Base-by-base conservation (phyloP, 2,888 invertebrate genomes). In the Drosophila seclusa region DNA sequence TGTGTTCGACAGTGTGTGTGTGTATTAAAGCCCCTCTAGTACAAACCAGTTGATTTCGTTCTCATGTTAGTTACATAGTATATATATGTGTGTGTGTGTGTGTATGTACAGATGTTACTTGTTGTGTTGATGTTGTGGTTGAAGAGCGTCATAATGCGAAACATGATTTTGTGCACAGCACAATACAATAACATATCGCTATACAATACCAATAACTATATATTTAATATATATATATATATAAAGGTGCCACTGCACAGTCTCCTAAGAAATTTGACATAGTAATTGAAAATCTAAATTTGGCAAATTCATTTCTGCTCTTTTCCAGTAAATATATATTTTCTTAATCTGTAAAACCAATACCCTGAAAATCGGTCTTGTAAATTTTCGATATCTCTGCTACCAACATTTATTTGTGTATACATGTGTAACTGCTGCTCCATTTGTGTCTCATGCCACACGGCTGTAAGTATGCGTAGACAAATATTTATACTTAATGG, bases 11-110 rank as follows among this genome's bases (percentile, higher is more conserved):
- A 24, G 24, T 45, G 68, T 62, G 34, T 64, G 59, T 45, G 32
- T 49, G 50, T 42, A 38, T 54, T 34, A 58, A 55, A 40, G 34
- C 38, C 48, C 58, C 49, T 73, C 32, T 65, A 60, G 65, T 24
- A 24, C 45, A 45, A 82, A 76, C 82, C 69, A 79, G 82, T 79
- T 76, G 82, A 84, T 85, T 82, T 76, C 60, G 71, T 76, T 87
- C 77, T 45, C 53, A 72, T 67, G 48, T 63, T 60, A 50, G 71
- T 77, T 70, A 75, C 73, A 70, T 52, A 42, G 42, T 53, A 32
- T 24, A 49, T 29, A 3, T 48, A 5, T 27, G 2, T 21, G 2
- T 6, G 3, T 24, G 4, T 24, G 4, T 48, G 24, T 24, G 42
- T 13, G 1, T 21, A 4, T 21, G 2, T 16, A 24, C 34, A 27